These are phyloP conservation scores for Dilophus febrilis DNA, from an alignment of 2,888 invertebrate species.

Conservation along the genomic window DNA sequence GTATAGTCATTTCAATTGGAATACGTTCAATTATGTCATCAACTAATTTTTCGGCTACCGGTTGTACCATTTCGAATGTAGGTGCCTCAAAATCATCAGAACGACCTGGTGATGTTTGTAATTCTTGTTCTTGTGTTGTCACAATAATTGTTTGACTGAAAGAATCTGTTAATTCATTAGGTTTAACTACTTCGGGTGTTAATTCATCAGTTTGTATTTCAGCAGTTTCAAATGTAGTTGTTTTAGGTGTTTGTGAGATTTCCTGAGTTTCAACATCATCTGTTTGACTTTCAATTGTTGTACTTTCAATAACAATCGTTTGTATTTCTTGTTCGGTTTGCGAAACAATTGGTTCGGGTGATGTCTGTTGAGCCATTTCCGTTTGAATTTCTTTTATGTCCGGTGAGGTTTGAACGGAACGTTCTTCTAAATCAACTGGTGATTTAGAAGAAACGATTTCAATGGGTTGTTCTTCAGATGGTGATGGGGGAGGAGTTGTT, in stretches of 20 bases:
- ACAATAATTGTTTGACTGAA: constrained; percentile 5
- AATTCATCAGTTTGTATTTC: constrained; percentile 32
- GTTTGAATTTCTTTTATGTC: constrained; percentile 14
- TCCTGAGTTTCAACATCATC: constrained; percentile 27
- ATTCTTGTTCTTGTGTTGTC: constrained; percentile 11
- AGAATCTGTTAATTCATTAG: not conserved
- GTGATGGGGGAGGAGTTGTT: constrained; percentile 34
- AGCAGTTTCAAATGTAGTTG: constrained; percentile 10
- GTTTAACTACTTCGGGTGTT: constrained; percentile 14
- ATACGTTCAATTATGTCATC: constrained; percentile 20
- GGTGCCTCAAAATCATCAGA: constrained; percentile 3
- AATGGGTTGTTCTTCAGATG: constrained; percentile 19
- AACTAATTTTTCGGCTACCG: constrained; percentile 24
- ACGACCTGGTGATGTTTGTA: constrained; percentile 20
- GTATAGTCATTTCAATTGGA: constrained; percentile 16
- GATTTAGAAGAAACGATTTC: constrained; percentile 13
- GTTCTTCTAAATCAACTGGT: constrained; percentile 30
- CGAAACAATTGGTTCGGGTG: constrained; percentile 12
- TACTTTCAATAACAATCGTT: constrained; percentile 16
- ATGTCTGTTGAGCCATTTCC: constrained; percentile 24
- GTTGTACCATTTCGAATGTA: constrained; percentile 22
- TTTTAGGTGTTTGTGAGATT: no score
- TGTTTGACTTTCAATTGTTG: constrained; percentile 25
- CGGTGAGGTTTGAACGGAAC: constrained; percentile 33
- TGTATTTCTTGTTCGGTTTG: constrained; percentile 22